Evolutionary conservation across 2,888 invertebrate genomes (phyloP), one percentile per base, ranked within the genome.

Genomic region (Sipha maydis): DNA sequence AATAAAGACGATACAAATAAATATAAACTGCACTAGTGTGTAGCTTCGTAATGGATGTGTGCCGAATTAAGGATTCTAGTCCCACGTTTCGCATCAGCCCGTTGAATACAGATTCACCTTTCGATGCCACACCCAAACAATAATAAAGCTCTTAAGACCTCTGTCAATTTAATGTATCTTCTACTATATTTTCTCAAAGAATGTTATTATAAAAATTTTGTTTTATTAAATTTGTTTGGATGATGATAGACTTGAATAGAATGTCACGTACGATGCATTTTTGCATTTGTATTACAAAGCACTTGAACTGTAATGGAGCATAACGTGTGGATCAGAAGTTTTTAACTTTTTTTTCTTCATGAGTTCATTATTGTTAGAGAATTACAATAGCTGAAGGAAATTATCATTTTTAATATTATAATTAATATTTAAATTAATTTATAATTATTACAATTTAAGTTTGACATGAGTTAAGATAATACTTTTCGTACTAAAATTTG

Each of bases 1-100:
- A 86, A 82, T 88, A 88, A 88, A 88, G 88, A 88, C 82, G 88
- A 82, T 88, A 88, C 88, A 88, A 88, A 88, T 88, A 88, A 88
- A 88, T 88, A 88, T 88, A 88, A 88, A 88, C 88, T 82, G 88
- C 80, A 75, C 75, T n/a, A 76, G 75, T 73, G 80, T 75, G 41
- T 31, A 31, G 69, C 88, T 75, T n/a, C 41, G 88, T 34, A 80
- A 82, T 75, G 61, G 75, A 88, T 82, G 88, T 82, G 88, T 61
- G 80, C 82, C 75, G 88, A 88, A 88, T 88, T 88, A 82, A 88
- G 88, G 75, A 88, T 88, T 88, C 88, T 88, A 48, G 88, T 88
- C 88, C 82, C 61, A 76, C 67, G 88, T 82, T 76, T 88, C 80
- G 88, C 80, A 82, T 88, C 88, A 80, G 88, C 82, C 67, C 82